phyloP scores from a whole-genome alignment of 2,797 vertebrate genomes.

The Pteronotus mesoamericanus region DNA sequence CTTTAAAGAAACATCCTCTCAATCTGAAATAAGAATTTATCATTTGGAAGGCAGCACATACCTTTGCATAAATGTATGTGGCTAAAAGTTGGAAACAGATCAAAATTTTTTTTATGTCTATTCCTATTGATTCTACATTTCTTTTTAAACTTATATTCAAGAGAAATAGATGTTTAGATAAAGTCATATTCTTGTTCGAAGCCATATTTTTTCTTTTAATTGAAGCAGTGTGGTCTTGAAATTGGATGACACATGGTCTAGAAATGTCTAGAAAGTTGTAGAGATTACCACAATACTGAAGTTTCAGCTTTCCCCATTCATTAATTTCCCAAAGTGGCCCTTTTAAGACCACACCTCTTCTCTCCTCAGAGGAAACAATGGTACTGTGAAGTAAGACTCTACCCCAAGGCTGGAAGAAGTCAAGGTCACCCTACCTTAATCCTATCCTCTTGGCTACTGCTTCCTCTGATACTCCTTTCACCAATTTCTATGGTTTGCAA shows the following conservation, averaged over 20 bases:
- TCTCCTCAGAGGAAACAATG: background rate
- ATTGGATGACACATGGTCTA: slow-evolving; percentile 69
- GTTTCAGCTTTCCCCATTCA: slow-evolving; percentile 14
- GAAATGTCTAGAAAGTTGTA: slow-evolving; percentile 64
- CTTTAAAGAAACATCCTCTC: background rate
- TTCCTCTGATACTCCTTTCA: background rate
- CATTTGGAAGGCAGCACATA: background rate
- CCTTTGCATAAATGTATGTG: background rate
- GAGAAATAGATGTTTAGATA: slow-evolving; percentile 50
- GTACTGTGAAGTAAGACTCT: background rate
- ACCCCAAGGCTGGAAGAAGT: background rate
- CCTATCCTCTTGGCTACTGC: background rate
- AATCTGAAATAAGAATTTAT: background rate
- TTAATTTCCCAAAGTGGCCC: slow-evolving; percentile 35
- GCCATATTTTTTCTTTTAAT: background rate
- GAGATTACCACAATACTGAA: slow-evolving; percentile 39
- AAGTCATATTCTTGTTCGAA: slow-evolving; percentile 29
- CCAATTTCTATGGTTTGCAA: background rate
- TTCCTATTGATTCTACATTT: background rate
- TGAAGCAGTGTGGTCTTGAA: slow-evolving; percentile 34
- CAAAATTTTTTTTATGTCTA: slow-evolving; percentile 24
- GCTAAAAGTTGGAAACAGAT: slow-evolving; percentile 19
- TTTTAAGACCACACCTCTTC: background rate
- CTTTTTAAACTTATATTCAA: slow-evolving; percentile 25
- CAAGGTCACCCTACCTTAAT: background rate